Evolutionary conservation across 2,888 invertebrate species (phyloP), one percentile per base, ranked within the genome.

Genomic region (Ichneumoninae sp.): DNA sequence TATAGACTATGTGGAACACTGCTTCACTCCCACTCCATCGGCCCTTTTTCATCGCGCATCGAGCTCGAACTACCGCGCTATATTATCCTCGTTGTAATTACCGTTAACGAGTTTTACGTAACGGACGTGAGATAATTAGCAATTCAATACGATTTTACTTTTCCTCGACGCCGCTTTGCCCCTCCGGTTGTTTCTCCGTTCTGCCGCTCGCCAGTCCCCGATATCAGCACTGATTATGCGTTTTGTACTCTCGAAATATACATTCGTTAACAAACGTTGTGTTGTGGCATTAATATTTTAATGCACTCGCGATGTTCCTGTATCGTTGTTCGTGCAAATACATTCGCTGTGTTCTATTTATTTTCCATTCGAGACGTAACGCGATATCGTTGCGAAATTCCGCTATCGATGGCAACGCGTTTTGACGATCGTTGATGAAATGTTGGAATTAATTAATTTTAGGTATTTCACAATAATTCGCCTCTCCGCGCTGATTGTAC

Each of bases 61-160:
- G 70, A 70, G 75, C 75, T 76, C 66, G 77, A 82, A 77, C 82
- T 71, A 71, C 71, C 81, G 81, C 74, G 81, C 78, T 82, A 75
- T 85, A 79, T 79, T 85, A 68, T 78, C 85, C 82, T 83, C 83
- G 83, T 79, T 81, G 87, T 86, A 87, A 86, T 87, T 86, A 87
- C 83, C 85, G 83, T 82, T 87, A 87, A 86, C 85, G 85, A 86
- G 86, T 82, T 82, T 87, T 86, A 85, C 83, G 85, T 86, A 87
- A 86, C 83, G 83, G 83, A 76, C 86, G 83, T 81, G 84, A 87
- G 83, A 84, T 86, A 86, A 87, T 87, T 87, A 87, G 85, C 84
- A 81, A 84, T 87, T 83, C 84, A 84, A 84, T 86, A 85, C 85
- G 85, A 85, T 81, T 85, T 85, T 85, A 85, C 85, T 85, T 85